These are phyloP conservation scores for human DNA, from an alignment of 2,113 vertebrate genomes.

Conservation along the genomic window DNA sequence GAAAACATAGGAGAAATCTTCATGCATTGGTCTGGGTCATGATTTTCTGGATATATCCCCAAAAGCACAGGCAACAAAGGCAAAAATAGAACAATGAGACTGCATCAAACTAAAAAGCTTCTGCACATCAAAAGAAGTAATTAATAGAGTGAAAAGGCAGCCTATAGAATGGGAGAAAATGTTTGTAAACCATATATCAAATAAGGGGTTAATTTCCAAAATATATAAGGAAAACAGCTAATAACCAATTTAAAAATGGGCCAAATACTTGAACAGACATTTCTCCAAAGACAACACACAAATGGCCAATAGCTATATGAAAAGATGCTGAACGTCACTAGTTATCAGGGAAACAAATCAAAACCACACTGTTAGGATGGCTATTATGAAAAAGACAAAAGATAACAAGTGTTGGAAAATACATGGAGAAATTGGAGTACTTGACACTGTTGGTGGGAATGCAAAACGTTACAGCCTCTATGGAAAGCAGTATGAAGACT, in stretches of 20 bases:
- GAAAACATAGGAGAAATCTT: background rate
- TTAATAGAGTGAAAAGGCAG: background rate
- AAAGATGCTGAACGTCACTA: background rate
- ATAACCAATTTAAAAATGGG: background rate
- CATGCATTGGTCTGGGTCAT: background rate
- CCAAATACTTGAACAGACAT: background rate
- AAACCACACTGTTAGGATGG: background rate
- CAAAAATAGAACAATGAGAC: background rate
- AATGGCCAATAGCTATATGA: background rate
- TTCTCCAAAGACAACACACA: background rate
- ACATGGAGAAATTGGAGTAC: background rate
- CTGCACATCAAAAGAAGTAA: background rate
- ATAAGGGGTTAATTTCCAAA: background rate
- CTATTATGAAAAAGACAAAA: background rate
- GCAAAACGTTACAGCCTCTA: background rate
- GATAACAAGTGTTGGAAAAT: background rate
- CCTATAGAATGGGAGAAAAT: background rate
- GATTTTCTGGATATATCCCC: background rate
- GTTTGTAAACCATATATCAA: background rate
- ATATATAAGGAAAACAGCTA: background rate
- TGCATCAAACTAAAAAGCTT: background rate
- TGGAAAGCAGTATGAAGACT: background rate
- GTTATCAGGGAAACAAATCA: background rate
- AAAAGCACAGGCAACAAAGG: background rate
- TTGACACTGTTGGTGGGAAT: background rate